Conservation (phyloP, 2,797 vertebrate species). For the Synaphobranchus kaupii region DNA sequence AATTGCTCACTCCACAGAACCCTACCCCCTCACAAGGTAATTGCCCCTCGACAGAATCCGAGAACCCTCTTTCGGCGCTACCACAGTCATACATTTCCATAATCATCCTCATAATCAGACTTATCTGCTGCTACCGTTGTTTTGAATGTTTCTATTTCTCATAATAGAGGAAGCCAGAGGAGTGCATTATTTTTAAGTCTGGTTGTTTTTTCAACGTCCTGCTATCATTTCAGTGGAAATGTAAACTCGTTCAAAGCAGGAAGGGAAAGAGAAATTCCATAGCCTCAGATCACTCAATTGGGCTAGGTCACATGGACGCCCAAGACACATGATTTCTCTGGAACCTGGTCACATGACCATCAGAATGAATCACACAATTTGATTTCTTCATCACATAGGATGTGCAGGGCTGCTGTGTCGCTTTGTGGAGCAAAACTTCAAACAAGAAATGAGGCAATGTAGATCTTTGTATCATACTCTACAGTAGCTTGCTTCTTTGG, state of each 20-base stretch:
- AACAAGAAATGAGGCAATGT: neutral
- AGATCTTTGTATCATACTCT: neutral
- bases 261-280: neutral
- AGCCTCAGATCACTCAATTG: neutral
- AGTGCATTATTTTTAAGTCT: neutral
- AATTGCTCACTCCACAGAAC: neutral
- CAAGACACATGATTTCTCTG: slow-evolving; percentile 1
- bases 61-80: neutral
- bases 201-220: neutral
- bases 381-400: neutral
- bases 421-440: neutral
- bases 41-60: neutral
- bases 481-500: neutral
- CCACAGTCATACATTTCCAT: neutral
- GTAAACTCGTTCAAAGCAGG: neutral
- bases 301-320: neutral
- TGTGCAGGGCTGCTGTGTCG: neutral
- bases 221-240: neutral
- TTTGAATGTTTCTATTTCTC: neutral
- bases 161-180: neutral
- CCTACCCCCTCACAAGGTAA: neutral
- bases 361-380: neutral
- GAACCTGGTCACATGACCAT: neutral
- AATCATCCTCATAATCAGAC: neutral
- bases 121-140: neutral